These are phyloP conservation scores for Catharus bicknelli DNA, from an alignment of 2,113 vertebrate genomes.

Conservation along the genomic window DNA sequence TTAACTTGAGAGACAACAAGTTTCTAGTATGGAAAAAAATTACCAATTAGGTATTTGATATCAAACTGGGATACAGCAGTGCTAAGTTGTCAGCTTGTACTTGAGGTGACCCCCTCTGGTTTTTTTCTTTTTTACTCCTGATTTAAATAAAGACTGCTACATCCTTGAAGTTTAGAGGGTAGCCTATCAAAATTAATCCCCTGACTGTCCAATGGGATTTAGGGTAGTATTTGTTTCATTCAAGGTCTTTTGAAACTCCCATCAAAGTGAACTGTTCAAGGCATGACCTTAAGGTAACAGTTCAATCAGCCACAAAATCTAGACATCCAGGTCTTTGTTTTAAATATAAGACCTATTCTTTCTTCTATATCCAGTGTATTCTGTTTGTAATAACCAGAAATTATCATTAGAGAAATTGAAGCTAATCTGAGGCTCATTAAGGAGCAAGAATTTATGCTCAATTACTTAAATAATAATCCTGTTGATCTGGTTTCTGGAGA, in stretches of 20 bases:
- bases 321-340: slow-evolving; percentile 30
- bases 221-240: not conserved
- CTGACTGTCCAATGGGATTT: not conserved
- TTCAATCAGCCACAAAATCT: slow-evolving; percentile 37
- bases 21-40: not conserved
- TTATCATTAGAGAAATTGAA: slow-evolving; percentile 55
- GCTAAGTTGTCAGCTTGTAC: not conserved
- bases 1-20: not conserved
- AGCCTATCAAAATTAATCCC: not conserved
- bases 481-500: slow-evolving; percentile 72
- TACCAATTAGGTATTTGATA: not conserved
- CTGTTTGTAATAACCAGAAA: slow-evolving; percentile 53
- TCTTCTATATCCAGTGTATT: slow-evolving; percentile 49
- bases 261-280: slow-evolving; percentile 51
- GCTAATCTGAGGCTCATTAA: slow-evolving; percentile 48
- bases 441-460: slow-evolving; percentile 49
- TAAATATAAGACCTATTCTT: slow-evolving; percentile 33
- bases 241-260: slow-evolving; percentile 39
- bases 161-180: not conserved
- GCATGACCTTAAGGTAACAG: slow-evolving; percentile 45
- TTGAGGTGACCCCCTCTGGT: fast-evolving
- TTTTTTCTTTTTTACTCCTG: not conserved
- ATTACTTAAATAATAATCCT: slow-evolving; percentile 58
- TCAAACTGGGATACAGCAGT: not conserved
- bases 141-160: not conserved